Base-by-base conservation (phyloP, 2,797 vertebrate species). In the Buceros bicornis region DNA sequence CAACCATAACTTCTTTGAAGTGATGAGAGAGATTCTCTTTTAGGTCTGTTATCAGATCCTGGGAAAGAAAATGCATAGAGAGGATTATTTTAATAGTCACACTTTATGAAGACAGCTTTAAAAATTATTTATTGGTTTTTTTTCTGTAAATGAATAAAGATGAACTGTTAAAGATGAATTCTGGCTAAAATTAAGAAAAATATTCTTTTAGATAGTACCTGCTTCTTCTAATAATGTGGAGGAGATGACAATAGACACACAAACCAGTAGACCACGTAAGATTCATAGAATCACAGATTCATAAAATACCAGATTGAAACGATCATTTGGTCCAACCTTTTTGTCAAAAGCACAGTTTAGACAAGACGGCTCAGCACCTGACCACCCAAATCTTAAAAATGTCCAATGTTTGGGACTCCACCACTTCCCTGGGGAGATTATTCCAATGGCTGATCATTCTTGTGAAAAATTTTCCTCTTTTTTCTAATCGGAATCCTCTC, bases 1-100 rank as follows among this genome's bases (percentile, higher is more conserved):
- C 98, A 88, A 98, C 98, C 97, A 98, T 98, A 26, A 98, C 98
- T 8, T 98, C 98, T 94, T 98, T 98, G 94, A 98, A 98, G 84
- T 98, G 98, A 62, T 97, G 95, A 18, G 98, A 98, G 31, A 98
- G 98, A 48, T 96, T 98, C 43, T 98, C 98, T 93, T 97, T 98
- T 77, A 98, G 83, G 40, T 98, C 97, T 2, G 19, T 87, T 77
- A 97, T 64, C 81, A 98, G 95, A 82, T 98, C 97, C 98, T 98
- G 85, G 53, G 65, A 51, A 94, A 58, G 31, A 35, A 78, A 65
- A 28, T 26, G 19, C 57, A 54, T 31, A 70, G 13, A 16, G 7
- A 79, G 9, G 28, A 50, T 96, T 91, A 86, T 79, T 53, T 86
- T 21, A 45, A 11, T 28, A 70, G 35, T 57, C 7, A 45, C 6